phyloP scores from a whole-genome alignment of 2,797 vertebrate genomes.

The Anisognathus igniventris region DNA sequence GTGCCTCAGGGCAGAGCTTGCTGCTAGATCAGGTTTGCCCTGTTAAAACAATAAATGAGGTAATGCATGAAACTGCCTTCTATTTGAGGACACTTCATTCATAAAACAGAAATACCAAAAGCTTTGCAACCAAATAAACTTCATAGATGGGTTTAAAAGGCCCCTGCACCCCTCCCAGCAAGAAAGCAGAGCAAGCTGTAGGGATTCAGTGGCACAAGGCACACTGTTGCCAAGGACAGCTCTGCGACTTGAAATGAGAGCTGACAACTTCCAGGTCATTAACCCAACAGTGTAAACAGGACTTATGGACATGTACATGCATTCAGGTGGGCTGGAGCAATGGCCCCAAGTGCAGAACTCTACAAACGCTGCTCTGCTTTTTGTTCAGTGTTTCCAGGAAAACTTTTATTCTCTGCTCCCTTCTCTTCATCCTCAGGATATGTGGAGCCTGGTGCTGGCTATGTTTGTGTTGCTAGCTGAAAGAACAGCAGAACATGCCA shows the following conservation, averaged over 20 bases:
- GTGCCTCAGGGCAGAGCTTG: not conserved
- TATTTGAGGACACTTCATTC: not conserved
- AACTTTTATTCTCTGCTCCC: not conserved
- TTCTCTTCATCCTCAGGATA: not conserved
- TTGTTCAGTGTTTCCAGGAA: not conserved
- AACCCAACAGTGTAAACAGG: not conserved
- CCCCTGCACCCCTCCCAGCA: not conserved
- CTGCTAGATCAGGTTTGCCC: not conserved
- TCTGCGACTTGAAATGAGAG: not conserved
- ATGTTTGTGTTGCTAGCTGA: constrained; percentile 40
- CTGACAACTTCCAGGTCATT: constrained; percentile 2
- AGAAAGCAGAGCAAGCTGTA: not conserved
- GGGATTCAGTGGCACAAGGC: not conserved
- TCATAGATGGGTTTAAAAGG: not conserved
- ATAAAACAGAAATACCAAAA: not conserved
- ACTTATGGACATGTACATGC: not conserved
- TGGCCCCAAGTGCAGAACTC: not conserved
- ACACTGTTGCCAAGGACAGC: not conserved
- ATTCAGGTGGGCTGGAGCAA: not conserved
- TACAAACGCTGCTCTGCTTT: not conserved
- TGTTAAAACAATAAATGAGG: constrained; percentile 23
- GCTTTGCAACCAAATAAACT: not conserved
- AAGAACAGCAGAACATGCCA: constrained; percentile 49
- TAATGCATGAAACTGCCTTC: not conserved
- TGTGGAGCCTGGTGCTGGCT: not conserved